A percentile compares a stretch with the other conserved stretches of the same genome.
phyloP scores from a whole-genome alignment of 37 sponge, comb jelly and placozoan species.

The Tethya wilhelma region DNA sequence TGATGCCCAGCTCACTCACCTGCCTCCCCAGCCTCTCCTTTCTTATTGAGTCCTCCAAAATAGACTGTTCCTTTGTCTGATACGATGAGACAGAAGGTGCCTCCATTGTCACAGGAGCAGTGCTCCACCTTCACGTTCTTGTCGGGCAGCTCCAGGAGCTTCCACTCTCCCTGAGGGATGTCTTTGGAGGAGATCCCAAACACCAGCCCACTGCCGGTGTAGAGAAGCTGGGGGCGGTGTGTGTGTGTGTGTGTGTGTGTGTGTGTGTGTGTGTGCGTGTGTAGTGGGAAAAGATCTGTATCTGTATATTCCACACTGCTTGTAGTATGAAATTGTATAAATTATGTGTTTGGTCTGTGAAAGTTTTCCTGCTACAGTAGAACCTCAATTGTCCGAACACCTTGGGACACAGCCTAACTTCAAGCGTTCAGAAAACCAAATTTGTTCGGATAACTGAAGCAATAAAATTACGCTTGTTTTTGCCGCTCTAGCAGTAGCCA shows the following conservation, averaged over 20 bases:
- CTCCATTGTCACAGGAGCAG: conserved; percentile 59
- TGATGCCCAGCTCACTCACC: no score
- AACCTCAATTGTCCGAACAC: no score
- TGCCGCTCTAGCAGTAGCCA: no score
- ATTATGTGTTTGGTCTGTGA: no score
- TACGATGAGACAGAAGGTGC: conserved; percentile 61
- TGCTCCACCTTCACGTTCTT: conserved; percentile 56
- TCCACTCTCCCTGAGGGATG: conserved; percentile 68
- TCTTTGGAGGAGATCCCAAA: conserved; percentile 66
- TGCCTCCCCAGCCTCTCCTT: conserved; percentile 76
- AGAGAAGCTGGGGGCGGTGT: conserved; percentile 36
- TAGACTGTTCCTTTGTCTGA: conserved; percentile 76
- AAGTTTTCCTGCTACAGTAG: no score
- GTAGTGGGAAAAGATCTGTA: no score
- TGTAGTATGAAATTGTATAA: no score
- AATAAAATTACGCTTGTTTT: no score
- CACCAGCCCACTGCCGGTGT: conserved; percentile 65
- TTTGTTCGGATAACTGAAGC: no score
- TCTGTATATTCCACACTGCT: no score
- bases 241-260: background rate
- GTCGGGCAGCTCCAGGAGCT: conserved; percentile 60
- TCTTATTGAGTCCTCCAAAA: conserved; percentile 77
- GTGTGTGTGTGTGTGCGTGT: background rate
- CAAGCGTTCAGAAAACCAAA: no score
- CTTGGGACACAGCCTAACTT: no score